phyloP scores from a whole-genome alignment of 2,888 invertebrate genomes.

The Choristoneura rosaceana region DNA sequence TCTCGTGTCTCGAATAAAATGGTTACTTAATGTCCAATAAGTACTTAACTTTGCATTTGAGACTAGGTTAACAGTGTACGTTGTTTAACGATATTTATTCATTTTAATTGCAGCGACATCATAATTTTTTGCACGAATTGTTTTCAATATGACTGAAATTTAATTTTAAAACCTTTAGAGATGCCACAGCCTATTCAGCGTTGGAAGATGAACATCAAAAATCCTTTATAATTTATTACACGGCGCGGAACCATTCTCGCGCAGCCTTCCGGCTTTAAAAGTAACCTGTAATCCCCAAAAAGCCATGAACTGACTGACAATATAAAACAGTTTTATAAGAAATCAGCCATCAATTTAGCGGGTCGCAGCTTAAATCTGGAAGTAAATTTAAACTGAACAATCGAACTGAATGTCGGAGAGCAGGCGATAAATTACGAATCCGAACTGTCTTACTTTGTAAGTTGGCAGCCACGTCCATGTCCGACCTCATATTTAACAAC shows the following conservation, averaged over 20 bases:
- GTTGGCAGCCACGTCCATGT: constrained; percentile 45
- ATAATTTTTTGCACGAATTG: too few species aligned
- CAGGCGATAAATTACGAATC: constrained; percentile 44
- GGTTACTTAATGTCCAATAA: too few species aligned
- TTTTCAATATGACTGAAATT: too few species aligned
- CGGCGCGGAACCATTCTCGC: neutral
- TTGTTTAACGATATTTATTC: too few species aligned
- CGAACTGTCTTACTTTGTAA: constrained; percentile 46
- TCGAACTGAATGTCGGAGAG: constrained; percentile 41
- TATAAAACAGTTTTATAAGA: constrained; percentile 27
- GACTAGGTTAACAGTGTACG: too few species aligned
- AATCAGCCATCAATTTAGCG: constrained; percentile 24
- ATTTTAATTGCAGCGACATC: too few species aligned
- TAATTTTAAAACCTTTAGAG: neutral
- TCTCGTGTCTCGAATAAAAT: too few species aligned
- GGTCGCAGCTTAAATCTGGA: constrained; percentile 24
- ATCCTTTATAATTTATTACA: neutral
- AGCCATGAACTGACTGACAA: constrained; percentile 8
- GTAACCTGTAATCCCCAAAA: constrained; percentile 15
- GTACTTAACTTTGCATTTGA: too few species aligned
- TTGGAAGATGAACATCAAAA: neutral
- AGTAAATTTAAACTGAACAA: constrained; percentile 46
- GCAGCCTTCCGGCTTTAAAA: neutral
- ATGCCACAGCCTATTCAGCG: neutral
- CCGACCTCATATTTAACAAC: constrained; percentile 47